Evolutionary conservation across 2,113 vertebrate genomes (phyloP).

Genomic region (Pyxicephalus adspersus): DNA sequence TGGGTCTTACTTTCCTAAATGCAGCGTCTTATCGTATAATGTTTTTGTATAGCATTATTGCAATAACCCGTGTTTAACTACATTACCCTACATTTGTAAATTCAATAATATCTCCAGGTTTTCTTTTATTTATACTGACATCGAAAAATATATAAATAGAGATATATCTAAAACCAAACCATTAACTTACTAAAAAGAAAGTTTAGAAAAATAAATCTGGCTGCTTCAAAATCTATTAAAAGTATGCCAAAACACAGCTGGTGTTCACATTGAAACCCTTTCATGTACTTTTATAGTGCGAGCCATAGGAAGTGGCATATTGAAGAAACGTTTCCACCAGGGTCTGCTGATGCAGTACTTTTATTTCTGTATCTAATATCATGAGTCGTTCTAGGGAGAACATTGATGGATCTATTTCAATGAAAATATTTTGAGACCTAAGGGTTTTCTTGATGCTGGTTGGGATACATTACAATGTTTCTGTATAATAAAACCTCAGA

Average conservation of each 20-base stretch:
- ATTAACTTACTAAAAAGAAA: neutral
- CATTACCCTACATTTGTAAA: too few relatives aligned
- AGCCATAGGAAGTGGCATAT: constrained; percentile 17
- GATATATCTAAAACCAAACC: neutral
- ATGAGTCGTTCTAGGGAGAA: constrained; percentile 30
- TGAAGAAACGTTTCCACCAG: constrained; percentile 31
- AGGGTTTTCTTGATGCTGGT: constrained; percentile 16
- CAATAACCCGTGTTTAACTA: too few relatives aligned
- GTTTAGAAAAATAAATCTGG: neutral
- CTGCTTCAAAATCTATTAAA: constrained; percentile 18
- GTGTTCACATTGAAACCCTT: constrained; percentile 14
- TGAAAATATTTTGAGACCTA: constrained; percentile 47
- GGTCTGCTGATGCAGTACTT: constrained; percentile 39
- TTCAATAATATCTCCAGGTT: too few relatives aligned
- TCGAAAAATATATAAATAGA: neutral
- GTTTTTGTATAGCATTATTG: too few relatives aligned
- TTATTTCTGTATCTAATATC: constrained; percentile 43
- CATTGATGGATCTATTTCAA: constrained; percentile 47
- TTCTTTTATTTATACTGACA: too few relatives aligned
- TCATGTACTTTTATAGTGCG: constrained; percentile 17
- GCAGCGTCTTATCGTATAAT: too few relatives aligned
- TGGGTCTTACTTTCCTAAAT: too few relatives aligned
- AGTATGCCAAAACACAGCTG: constrained; percentile 28
- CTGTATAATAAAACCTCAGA: constrained; percentile 45
- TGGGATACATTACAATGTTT: constrained; percentile 45